These are phyloP conservation scores for Trachymyrmex septentrionalis DNA, from an alignment of 1,140 invertebrate genomes.

Conservation along the genomic window DNA sequence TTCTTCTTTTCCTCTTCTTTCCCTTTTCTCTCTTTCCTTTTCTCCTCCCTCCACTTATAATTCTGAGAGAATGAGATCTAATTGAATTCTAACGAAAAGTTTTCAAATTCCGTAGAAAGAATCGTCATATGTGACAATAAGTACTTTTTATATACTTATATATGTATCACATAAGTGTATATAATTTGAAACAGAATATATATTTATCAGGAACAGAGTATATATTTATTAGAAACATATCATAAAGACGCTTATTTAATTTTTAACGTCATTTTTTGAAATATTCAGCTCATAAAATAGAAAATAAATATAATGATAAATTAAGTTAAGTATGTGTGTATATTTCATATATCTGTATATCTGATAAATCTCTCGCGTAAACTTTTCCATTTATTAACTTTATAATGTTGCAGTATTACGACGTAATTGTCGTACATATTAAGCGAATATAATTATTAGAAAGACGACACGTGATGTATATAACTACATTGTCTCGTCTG, in stretches of 20 bases:
- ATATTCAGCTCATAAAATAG: background rate
- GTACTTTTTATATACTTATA: background rate
- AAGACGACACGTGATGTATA: background rate
- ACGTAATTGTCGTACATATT: constrained; percentile 23
- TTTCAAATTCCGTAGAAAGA: background rate
- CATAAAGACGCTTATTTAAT: background rate
- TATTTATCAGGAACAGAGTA: background rate
- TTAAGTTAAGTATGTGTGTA: background rate
- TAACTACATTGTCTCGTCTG: constrained; percentile 31
- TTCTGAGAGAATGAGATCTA: background rate
- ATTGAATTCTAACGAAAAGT: constrained; percentile 14
- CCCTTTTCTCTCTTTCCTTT: background rate
- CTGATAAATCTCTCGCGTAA: background rate
- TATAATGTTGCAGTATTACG: background rate
- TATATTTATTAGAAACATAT: background rate
- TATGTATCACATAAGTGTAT: background rate
- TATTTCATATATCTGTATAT: background rate
- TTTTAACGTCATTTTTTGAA: background rate
- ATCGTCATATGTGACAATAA: background rate
- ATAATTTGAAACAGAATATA: background rate
- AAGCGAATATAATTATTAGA: constrained; percentile 8
- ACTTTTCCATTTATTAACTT: constrained; percentile 9
- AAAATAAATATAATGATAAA: constrained; percentile 9
- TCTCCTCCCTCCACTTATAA: background rate
- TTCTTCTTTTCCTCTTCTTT: too few relatives aligned